These are phyloP conservation scores for Aphaenogaster ashmeadi DNA, from an alignment of 1,140 invertebrate species.

Conservation along the genomic window DNA sequence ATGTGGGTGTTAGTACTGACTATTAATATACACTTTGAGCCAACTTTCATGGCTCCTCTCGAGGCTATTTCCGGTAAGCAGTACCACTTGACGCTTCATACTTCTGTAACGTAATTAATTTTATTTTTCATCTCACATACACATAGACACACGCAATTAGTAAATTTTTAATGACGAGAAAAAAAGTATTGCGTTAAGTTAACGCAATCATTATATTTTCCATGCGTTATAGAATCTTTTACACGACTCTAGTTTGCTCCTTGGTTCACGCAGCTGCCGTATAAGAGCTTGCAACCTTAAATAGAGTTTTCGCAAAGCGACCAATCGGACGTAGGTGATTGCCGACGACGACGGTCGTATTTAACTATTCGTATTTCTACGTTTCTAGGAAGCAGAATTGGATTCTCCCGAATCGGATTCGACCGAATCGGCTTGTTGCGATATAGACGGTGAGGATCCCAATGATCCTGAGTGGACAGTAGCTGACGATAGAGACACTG, in stretches of 20 bases:
- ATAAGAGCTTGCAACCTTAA: slow-evolving; percentile 67
- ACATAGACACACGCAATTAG: slow-evolving; percentile 64
- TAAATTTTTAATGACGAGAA: slow-evolving; percentile 38
- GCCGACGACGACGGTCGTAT: slow-evolving; percentile 36
- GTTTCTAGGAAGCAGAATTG: slow-evolving; percentile 82
- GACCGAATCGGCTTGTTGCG: slow-evolving; percentile 88
- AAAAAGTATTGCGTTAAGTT: slow-evolving; percentile 55
- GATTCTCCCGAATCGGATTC: slow-evolving; percentile 88
- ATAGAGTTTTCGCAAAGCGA: slow-evolving; percentile 70
- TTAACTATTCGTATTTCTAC: slow-evolving; percentile 68
- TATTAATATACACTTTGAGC: slow-evolving; percentile 79
- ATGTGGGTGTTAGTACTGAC: slow-evolving; percentile 72
- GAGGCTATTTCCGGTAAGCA: slow-evolving; percentile 77
- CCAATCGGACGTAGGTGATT: slow-evolving; percentile 25
- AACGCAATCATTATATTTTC: slow-evolving; percentile 51
- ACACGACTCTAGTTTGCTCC: slow-evolving; percentile 63
- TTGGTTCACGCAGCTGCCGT: slow-evolving; percentile 68
- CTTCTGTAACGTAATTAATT: slow-evolving; percentile 66
- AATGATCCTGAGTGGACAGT: slow-evolving; percentile 94
- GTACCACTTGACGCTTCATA: slow-evolving; percentile 75
- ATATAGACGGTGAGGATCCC: slow-evolving; percentile 91
- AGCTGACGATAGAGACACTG: slow-evolving; percentile 84
- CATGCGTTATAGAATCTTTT: slow-evolving; percentile 62
- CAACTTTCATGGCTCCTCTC: slow-evolving; percentile 78
- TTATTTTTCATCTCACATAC: slow-evolving; percentile 66